These are phyloP conservation scores for Platerodrilus igneus DNA, from an alignment of 2,888 invertebrate species.

Conservation along the genomic window DNA sequence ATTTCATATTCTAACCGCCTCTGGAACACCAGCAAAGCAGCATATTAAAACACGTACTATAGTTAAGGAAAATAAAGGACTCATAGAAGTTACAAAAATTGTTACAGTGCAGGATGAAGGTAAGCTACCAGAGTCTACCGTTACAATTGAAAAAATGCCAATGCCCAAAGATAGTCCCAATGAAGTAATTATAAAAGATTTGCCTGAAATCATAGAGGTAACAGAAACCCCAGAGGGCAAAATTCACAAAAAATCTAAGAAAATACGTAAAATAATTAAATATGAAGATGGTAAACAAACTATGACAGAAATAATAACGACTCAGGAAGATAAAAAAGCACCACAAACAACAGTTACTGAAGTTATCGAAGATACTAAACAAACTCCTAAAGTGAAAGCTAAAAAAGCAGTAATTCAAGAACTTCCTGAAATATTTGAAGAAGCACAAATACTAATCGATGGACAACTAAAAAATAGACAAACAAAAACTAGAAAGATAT, in stretches of 20 bases:
- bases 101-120: constrained; percentile 30
- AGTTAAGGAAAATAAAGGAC: constrained; percentile 31
- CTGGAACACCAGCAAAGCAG: constrained; percentile 36
- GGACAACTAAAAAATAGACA: constrained; percentile 33
- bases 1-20: constrained; percentile 38
- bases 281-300: constrained; percentile 35
- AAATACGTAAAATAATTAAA: constrained; percentile 34
- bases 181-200: constrained; percentile 11
- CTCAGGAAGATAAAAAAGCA: constrained; percentile 39
- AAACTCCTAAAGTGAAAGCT: constrained; percentile 14
- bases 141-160: constrained; percentile 18
- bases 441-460: constrained; percentile 33
- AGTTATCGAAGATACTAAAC: constrained; percentile 10
- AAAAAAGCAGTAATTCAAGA: constrained; percentile 36
- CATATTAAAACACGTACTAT: constrained; percentile 21
- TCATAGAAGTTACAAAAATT: constrained; percentile 20
- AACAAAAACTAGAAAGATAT: constrained; percentile 40
- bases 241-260: constrained; percentile 29
- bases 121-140: constrained; percentile 19
- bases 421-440: constrained; percentile 34
- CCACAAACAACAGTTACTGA: constrained; percentile 39
- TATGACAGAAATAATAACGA: constrained; percentile 46
- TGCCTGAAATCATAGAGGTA: constrained; percentile 22
- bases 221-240: constrained; percentile 19
- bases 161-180: too few relatives aligned